Evolutionary conservation across 2,888 invertebrate genomes (phyloP).

Genomic region (Lasioglossum leucozonium): DNA sequence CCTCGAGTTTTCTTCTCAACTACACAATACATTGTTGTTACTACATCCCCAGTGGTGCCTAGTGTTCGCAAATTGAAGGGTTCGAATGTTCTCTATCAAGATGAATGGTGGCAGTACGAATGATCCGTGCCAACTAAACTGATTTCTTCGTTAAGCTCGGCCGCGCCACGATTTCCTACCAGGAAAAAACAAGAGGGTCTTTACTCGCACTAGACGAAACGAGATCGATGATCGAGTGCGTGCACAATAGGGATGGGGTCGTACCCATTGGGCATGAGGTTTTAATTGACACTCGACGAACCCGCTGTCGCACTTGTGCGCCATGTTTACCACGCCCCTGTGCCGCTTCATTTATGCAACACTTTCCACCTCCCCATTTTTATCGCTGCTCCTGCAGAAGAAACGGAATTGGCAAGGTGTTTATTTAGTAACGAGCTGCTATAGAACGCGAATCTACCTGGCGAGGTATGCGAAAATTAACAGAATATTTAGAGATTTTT

Average conservation of each 20-base stretch:
- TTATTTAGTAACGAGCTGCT: not conserved
- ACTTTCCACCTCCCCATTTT: not conserved
- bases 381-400: not conserved
- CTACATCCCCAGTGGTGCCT: not conserved
- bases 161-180: slow-evolving; percentile 22
- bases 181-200: slow-evolving; percentile 28
- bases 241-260: slow-evolving; percentile 39
- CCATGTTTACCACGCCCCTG: slow-evolving; percentile 10
- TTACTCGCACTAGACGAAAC: slow-evolving; percentile 23
- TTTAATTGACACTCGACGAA: slow-evolving; percentile 54
- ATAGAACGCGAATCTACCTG: not conserved
- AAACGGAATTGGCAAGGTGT: not conserved
- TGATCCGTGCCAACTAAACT: slow-evolving; percentile 2
- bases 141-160: slow-evolving; percentile 25
- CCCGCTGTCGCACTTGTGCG: slow-evolving; percentile 32
- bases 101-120: not conserved
- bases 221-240: slow-evolving; percentile 38
- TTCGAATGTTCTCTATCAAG: not conserved
- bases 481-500: not conserved
- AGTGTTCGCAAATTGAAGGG: not conserved
- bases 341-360: not conserved
- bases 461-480: not conserved
- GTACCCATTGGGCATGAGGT: slow-evolving; percentile 42
- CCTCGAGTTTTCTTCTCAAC: not conserved
- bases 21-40: not conserved